Conservation (phyloP, 2,113 vertebrate species). For the Oreochromis aureus region DNA sequence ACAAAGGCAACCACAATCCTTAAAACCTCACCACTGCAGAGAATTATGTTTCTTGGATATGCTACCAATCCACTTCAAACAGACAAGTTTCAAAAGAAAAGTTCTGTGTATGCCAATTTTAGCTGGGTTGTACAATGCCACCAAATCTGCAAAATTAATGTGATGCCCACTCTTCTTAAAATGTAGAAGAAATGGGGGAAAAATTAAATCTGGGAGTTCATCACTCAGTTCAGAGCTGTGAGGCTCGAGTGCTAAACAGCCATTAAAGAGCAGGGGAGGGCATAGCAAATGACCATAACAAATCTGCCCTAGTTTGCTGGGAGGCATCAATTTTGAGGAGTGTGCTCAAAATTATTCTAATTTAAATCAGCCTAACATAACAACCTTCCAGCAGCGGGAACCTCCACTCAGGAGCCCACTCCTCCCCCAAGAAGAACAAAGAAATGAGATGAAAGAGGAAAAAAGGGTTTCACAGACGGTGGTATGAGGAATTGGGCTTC, state of each 20-base stretch:
- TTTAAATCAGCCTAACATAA: constrained; percentile 59
- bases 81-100: neutral
- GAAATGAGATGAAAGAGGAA: constrained; percentile 29
- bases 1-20: constrained; percentile 28
- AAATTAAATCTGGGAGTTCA: neutral
- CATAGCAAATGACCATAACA: constrained; percentile 60
- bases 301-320: constrained; percentile 62
- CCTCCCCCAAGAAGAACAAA: constrained; percentile 42
- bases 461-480: constrained; percentile 22
- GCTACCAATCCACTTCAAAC: neutral
- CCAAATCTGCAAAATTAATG: neutral
- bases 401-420: neutral
- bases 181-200: neutral
- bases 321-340: constrained; percentile 58
- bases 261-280: constrained; percentile 56
- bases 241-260: constrained; percentile 41
- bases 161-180: neutral
- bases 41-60: neutral
- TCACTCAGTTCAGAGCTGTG: constrained; percentile 5
- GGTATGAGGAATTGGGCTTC: neutral
- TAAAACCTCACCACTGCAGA: neutral
- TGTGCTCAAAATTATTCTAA: constrained; percentile 46
- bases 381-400: constrained; percentile 19
- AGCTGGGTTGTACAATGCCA: neutral
- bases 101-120: neutral